Evolutionary conservation across 2,888 invertebrate genomes (phyloP), one percentile per base, ranked within the genome.

Genomic region (Spodoptera picta): DNA sequence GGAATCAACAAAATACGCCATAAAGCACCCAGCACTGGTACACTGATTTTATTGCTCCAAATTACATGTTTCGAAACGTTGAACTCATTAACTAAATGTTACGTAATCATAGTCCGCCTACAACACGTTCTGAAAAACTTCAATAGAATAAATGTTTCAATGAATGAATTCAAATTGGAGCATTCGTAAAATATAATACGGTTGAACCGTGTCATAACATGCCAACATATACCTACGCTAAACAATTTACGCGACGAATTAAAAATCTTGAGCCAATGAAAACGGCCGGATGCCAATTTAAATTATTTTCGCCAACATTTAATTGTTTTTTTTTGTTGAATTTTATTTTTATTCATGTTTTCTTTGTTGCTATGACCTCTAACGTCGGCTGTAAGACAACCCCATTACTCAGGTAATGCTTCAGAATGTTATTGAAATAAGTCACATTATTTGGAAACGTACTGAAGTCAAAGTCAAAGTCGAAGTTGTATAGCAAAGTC

Each of bases 51-150:
- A 89, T 87, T 83, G 84, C 86, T 77, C 73, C 73, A 86, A 89
- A 88, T 87, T 87, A 88, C 82, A 87, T 75, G 85, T 87, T 86
- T 81, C 83, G 75, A 85, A 85, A 84, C 84, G 75, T 84, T 87
- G 83, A 81, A 76, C 75, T 77, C 79, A 77, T 75, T 83, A 83
- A 83, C 73, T 54, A 76, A 72, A 78, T 76, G 65, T 79, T 78
- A 70, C 69, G 66, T 75, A 79, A 79, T 64, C 63, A 75, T 65
- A 65, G 69, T 59, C 60, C 69, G 68, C 68, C 79, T 65, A 78
- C 75, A 64, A 70, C 62, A 59, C 61, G 52, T 64, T 67, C 73
- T 47, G 60, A 76, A 79, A 78, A 77, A 77, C 59, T 65, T 64
- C 60, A 67, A 72, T 73, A 68, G 78, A 73, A 77, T 75, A 74